These are phyloP conservation scores for Drosophila rhopaloa DNA, from an alignment of 1,140 invertebrate species.

Conservation along the genomic window DNA sequence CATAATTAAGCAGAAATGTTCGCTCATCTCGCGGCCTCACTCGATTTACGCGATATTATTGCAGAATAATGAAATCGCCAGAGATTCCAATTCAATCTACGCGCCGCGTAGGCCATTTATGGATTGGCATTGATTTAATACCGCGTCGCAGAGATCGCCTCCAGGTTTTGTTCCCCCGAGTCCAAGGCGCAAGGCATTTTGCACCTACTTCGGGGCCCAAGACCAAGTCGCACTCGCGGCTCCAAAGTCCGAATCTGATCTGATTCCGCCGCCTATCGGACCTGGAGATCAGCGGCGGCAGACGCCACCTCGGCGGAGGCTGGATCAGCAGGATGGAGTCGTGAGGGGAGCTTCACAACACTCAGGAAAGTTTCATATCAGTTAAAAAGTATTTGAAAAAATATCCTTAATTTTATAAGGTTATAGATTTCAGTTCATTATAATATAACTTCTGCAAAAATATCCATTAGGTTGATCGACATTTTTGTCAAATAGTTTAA, in stretches of 20 bases:
- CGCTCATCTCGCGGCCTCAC: conserved; percentile 25
- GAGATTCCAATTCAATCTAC: conserved; percentile 77
- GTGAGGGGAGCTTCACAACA: not conserved
- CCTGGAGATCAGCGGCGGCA: conserved; percentile 57
- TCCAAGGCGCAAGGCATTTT: conserved; percentile 81
- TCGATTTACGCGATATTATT: conserved; percentile 68
- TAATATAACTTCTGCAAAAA: too few species aligned
- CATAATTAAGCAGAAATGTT: conserved; percentile 56
- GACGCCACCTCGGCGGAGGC: conserved; percentile 58
- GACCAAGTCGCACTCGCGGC: conserved; percentile 27
- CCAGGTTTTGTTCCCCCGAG: conserved; percentile 64
- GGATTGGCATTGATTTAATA: conserved; percentile 83
- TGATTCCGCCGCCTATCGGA: conserved; percentile 77
- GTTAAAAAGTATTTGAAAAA: too few species aligned
- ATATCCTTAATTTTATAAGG: not conserved
- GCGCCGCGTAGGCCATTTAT: conserved; percentile 75
- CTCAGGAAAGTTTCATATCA: not conserved
- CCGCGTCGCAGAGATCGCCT: conserved; percentile 49
- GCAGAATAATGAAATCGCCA: conserved; percentile 77
- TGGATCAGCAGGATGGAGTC: conserved; percentile 21
- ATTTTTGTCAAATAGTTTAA: too few species aligned
- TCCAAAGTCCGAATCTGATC: conserved; percentile 74
- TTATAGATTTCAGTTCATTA: not conserved
- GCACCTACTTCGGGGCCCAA: conserved; percentile 64
- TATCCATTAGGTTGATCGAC: too few species aligned